phyloP scores from a whole-genome alignment of 2,797 vertebrate species.

The Anguilla marmorata region DNA sequence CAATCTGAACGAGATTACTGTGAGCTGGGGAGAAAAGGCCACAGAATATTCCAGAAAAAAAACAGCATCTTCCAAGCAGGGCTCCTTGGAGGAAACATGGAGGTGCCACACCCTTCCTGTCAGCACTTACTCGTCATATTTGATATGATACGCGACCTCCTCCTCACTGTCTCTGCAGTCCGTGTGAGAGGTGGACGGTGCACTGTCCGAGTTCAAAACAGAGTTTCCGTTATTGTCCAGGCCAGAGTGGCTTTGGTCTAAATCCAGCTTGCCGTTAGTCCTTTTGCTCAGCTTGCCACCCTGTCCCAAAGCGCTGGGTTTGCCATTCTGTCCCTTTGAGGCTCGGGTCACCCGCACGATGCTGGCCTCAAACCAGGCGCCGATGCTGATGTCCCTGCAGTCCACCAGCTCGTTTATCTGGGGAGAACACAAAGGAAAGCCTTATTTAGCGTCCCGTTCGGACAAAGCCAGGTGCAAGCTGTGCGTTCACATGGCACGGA shows the following conservation, averaged over 20 bases:
- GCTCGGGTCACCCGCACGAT: slow-evolving; percentile 85
- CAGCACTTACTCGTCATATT: slow-evolving; percentile 98
- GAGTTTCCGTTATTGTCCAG: slow-evolving; percentile 82
- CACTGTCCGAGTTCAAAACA: slow-evolving; percentile 79
- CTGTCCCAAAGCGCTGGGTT: slow-evolving; percentile 75
- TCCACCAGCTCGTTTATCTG: slow-evolving; percentile 99
- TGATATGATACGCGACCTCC: slow-evolving; percentile 92
- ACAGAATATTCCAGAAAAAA: slow-evolving; percentile 9
- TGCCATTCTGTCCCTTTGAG: slow-evolving; percentile 82
- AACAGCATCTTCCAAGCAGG: not conserved
- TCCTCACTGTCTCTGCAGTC: slow-evolving; percentile 81
- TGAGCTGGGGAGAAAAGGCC: not conserved
- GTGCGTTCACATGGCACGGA: not conserved
- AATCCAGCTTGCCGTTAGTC: slow-evolving; percentile 87
- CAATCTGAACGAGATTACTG: not conserved
- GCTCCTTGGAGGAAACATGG: slow-evolving; percentile 5
- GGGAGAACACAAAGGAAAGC: slow-evolving; percentile 49
- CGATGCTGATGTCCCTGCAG: slow-evolving; percentile 91
- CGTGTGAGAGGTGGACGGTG: slow-evolving; percentile 88
- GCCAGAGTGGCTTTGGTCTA: slow-evolving; percentile 64
- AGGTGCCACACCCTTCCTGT: slow-evolving; percentile 34
- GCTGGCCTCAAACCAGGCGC: slow-evolving; percentile 97
- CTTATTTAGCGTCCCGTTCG: not conserved
- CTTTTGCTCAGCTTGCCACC: slow-evolving; percentile 85
- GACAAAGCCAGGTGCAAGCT: not conserved